Evolutionary conservation across 2,888 invertebrate genomes (phyloP).

Genomic region (Drepana falcataria): DNA sequence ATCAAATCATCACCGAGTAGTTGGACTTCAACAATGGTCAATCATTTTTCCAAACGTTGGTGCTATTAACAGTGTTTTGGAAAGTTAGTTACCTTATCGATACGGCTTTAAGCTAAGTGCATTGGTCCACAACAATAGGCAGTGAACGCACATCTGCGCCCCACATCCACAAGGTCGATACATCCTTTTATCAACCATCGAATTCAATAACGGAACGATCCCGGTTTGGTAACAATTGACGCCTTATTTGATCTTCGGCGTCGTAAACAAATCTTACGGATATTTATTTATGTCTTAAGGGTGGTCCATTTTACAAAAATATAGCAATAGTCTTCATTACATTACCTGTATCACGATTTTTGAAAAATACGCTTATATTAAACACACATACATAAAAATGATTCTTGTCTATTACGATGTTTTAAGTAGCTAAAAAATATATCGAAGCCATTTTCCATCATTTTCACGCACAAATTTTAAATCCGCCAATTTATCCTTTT

Average conservation of each 20-base stretch:
- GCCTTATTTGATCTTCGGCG: constrained; percentile 32
- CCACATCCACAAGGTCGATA: constrained; percentile 57
- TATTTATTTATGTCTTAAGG: not conserved
- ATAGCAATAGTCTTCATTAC: no score
- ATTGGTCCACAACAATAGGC: constrained; percentile 35
- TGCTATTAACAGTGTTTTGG: not conserved
- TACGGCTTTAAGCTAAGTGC: constrained; percentile 26
- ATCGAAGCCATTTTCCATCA: no score
- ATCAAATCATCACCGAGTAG: no score
- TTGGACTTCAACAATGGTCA: no score
- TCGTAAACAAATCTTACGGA: constrained; percentile 21
- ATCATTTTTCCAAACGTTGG: not conserved
- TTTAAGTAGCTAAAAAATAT: no score
- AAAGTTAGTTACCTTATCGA: constrained; percentile 14
- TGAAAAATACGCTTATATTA: no score
- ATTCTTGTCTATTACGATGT: no score
- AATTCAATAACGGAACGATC: constrained; percentile 45
- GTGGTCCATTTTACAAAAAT: no score
- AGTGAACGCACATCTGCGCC: constrained; percentile 53
- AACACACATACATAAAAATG: no score
- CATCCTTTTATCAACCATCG: constrained; percentile 49
- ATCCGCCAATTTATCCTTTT: constrained; percentile 41
- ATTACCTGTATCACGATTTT: no score
- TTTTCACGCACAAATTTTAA: constrained; percentile 13
- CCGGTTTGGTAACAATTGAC: constrained; percentile 38